Percentiles rank a stretch among this genome's conserved stretches.
Evolutionary conservation across 2,888 invertebrate genomes (phyloP).

Genomic region (Bombylius major): DNA sequence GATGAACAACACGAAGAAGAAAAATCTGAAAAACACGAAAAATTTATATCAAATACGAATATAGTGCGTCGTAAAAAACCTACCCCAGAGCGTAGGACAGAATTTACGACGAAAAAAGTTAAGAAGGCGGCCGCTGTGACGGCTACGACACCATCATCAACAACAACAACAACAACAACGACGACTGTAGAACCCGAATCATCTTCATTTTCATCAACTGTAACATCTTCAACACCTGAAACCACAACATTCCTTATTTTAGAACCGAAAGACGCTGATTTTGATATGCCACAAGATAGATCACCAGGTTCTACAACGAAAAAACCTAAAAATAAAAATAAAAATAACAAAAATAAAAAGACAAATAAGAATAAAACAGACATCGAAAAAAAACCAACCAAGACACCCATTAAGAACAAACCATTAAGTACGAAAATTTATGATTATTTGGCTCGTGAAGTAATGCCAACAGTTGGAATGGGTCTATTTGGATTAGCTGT

Average conservation of each 20-base stretch:
- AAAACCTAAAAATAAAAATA: constrained; percentile 15
- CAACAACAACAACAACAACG: constrained; percentile 17
- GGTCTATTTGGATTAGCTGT: constrained; percentile 62
- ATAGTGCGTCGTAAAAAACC: constrained; percentile 1
- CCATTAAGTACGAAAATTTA: constrained; percentile 62
- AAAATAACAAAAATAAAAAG: constrained; percentile 12
- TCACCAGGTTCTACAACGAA: constrained; percentile 15
- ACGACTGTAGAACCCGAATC: not conserved
- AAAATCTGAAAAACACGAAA: not conserved
- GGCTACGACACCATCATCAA: constrained; percentile 27
- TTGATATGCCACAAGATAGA: constrained; percentile 19
- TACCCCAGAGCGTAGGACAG: not conserved
- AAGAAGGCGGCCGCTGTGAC: constrained; percentile 11
- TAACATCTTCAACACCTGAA: constrained; percentile 7
- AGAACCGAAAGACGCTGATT: constrained; percentile 20
- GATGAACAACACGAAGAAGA: not conserved
- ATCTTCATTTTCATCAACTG: constrained; percentile 6
- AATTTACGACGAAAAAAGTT: not conserved
- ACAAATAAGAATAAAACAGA: constrained; percentile 11
- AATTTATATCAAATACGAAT: not conserved
- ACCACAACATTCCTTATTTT: constrained; percentile 17
- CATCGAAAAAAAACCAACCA: constrained; percentile 14
- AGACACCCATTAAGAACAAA: constrained; percentile 30
- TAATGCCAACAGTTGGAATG: constrained; percentile 69
- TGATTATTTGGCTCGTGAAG: constrained; percentile 63